phyloP scores from a whole-genome alignment of 2,113 vertebrate genomes.

The Prionailurus bengalensis region DNA sequence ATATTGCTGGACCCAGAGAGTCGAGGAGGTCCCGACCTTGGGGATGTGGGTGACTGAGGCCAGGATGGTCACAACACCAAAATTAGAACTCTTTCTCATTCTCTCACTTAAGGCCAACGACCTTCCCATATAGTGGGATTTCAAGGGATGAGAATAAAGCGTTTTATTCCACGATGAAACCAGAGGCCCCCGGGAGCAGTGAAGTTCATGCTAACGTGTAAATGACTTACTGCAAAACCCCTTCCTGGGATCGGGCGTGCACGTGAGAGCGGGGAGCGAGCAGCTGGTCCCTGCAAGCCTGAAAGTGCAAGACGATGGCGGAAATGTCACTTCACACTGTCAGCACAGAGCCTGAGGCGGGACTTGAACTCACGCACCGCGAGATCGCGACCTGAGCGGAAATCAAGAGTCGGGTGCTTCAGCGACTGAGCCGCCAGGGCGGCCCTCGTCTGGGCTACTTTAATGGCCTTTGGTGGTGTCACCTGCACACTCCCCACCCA shows the following conservation, averaged over 20 bases:
- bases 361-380: no score
- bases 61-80: not conserved
- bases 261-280: not conserved
- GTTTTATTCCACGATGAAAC: slow-evolving; percentile 3
- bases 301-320: not conserved
- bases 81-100: slow-evolving; percentile 36
- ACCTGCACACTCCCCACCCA: not conserved
- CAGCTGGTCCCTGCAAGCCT: not conserved
- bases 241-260: not conserved
- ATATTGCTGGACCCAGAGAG: not conserved
- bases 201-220: slow-evolving; percentile 31
- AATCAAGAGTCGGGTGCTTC: no score
- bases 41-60: not conserved
- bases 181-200: not conserved
- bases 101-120: slow-evolving; percentile 21
- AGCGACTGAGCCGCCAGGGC: no score
- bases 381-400: no score
- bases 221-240: slow-evolving; percentile 29
- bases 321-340: not conserved
- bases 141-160: not conserved
- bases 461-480: slow-evolving; percentile 43
- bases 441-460: not conserved
- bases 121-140: not conserved
- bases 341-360: no score
- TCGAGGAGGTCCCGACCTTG: slow-evolving; percentile 20